Conservation (phyloP, 2,113 vertebrate species). For the Oreochromis spilurus region DNA sequence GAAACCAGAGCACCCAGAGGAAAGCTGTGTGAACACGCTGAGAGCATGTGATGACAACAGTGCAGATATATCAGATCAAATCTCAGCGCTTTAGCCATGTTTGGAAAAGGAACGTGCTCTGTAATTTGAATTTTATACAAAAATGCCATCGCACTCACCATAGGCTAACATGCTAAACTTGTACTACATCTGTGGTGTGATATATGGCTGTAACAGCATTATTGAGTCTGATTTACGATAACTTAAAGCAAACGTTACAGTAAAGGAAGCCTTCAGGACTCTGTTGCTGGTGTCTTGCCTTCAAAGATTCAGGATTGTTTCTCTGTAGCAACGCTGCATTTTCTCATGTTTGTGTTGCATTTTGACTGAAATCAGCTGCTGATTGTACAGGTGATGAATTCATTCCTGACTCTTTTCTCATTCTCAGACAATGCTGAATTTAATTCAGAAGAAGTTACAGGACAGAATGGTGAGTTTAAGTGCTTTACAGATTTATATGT, state of each 20-base stretch:
- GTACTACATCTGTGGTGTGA: neutral
- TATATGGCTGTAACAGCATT: neutral
- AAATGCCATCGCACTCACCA: neutral
- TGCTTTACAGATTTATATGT: neutral
- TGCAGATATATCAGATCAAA: neutral
- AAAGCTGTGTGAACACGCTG: neutral
- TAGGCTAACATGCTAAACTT: neutral
- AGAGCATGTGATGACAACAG: neutral
- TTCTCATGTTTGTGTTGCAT: neutral
- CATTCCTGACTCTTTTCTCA: neutral
- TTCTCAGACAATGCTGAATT: conserved; percentile 90
- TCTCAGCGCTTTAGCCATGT: neutral
- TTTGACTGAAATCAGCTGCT: neutral
- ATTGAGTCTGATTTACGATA: neutral
- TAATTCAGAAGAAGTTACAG: conserved; percentile 94
- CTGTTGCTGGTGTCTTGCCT: neutral
- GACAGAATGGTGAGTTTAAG: conserved; percentile 85
- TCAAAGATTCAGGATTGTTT: neutral
- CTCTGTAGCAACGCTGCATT: neutral
- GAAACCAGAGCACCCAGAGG: neutral
- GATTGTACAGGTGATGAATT: neutral
- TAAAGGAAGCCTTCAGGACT: neutral
- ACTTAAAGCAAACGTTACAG: neutral
- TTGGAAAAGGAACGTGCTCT: neutral
- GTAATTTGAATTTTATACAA: neutral